Evolutionary conservation across 2,113 vertebrate genomes (phyloP), one percentile per base, ranked within the genome.

Genomic region (Rhadina sibilatrix): DNA sequence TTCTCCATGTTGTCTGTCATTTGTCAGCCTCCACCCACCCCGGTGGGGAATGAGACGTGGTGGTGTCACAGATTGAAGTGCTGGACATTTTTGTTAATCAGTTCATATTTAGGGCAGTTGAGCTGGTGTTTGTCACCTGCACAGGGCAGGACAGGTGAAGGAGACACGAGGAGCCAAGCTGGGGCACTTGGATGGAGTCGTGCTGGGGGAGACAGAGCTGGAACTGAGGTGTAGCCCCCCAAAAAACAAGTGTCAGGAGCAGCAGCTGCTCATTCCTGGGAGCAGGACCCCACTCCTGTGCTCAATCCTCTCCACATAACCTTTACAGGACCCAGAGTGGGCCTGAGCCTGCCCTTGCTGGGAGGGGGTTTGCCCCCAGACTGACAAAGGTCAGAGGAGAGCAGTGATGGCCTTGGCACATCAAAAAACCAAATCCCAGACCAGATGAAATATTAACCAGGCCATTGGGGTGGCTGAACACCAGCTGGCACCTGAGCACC

Each of bases 111-210:
- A 37, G 37, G 46, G 53, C 33, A 72, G n/a, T 1, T 16, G 54
- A 2, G 24, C 16, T 23, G 69, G 28, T 16, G 47, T 50, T 72
- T 78, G 28, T 47, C 53, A 47, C 49, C 52, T 2, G 6, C 1
- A 0, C 2, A 10, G 33, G 35, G 16, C 59, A 56, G 83, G 56
- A 49, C 50, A 30, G n/a, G 6, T 1, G 11, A 38, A 56, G 59
- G 59, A 49, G n/a, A 27, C 7, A 0, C 0, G 3, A 47, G 49
- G 30, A 65, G 64, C 42, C 0, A 1, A 53, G 44, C 31, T 33
- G 13, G 84, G 30, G n/a, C 14, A 9, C 19, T 19, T 3, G 10
- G 49, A 35, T 35, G 24, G 65, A 60, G 49, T 2, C 0, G 0
- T 38, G 50, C 35, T 49, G 49, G 21, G 15, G 60, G 37, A 63